Evolutionary conservation across 2,888 invertebrate genomes (phyloP), one percentile per base, ranked within the genome.

Genomic region (Thelaira solivaga): DNA sequence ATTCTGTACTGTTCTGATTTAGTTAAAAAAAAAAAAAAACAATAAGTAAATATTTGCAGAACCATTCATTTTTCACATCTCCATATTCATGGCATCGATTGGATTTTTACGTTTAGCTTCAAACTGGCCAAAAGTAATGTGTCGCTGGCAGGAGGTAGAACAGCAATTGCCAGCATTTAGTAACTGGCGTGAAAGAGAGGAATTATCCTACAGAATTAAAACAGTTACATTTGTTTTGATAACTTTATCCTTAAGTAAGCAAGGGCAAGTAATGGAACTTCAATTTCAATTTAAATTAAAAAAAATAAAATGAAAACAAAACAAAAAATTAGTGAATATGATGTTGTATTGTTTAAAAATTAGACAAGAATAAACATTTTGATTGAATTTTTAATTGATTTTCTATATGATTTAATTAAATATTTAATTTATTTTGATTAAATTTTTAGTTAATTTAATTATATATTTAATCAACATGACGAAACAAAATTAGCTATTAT

Each of bases 21-120:
- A 64, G 53, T 34, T 10, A 34, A 72, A 53, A 7, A 26, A 36
- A 64, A 45, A n/a, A 57, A 11, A 41, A 5, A 29, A 24, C 26
- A 53, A 61, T 39, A 67, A 43, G 1, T 29, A 20, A 29, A 20
- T 36, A 49, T 55, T 76, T 61, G 4, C 78, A 88, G 89, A 88
- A 39, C 87, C 88, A 1, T 81, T 88, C 24, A 83, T 89, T 26
- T 89, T 89, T 73, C 86, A 86, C 45, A 78, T 82, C 20, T 83
- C 85, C 43, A 85, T 85, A 62, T 65, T 86, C 13, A 62, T 84
- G 59, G 85, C 84, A 1, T 81, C 85, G 16, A 72, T 83, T 55
- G 82, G 80, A 1, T 92, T 92, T 80, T 83, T 91, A 41, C 88
- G 83, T 1, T 68, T 89, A 81, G 88, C 88, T 1, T 72, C 65